Evolutionary conservation across 2,113 vertebrate species (phyloP).

Genomic region (Spilogale gracilis): DNA sequence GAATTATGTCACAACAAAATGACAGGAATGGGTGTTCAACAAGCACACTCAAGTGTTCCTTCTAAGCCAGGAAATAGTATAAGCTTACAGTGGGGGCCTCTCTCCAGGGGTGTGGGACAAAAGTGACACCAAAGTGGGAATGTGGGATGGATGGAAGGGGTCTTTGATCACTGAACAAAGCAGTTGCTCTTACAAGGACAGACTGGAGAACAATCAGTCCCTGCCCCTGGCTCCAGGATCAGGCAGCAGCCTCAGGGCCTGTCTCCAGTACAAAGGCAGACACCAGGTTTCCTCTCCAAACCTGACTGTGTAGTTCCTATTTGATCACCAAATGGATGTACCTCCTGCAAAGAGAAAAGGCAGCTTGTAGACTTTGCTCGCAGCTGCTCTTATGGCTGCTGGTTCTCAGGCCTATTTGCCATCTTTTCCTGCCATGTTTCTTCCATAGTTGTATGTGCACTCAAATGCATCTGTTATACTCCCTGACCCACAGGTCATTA

Average conservation of each 20-base stretch:
- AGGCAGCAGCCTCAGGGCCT: constrained; percentile 72
- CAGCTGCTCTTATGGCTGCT: not conserved
- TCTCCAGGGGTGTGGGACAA: not conserved
- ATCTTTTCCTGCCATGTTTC: not conserved
- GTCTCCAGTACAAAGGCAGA: constrained; percentile 78
- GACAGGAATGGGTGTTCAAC: not conserved
- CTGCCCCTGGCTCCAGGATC: constrained; percentile 62
- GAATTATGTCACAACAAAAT: not conserved
- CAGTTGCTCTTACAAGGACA: constrained; percentile 73
- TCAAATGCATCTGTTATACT: not conserved
- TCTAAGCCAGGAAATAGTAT: not conserved
- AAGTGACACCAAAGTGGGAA: not conserved
- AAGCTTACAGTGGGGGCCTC: not conserved
- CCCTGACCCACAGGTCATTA: fast-evolving
- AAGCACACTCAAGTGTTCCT: not conserved
- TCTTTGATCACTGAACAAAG: constrained; percentile 78
- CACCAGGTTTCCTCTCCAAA: constrained; percentile 51
- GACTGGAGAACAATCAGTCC: constrained; percentile 67
- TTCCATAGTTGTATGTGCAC: not conserved
- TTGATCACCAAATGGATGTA: constrained; percentile 70
- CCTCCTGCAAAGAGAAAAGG: constrained; percentile 72
- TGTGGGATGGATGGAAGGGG: not conserved
- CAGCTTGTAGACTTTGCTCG: constrained; percentile 55
- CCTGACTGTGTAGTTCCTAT: constrained; percentile 53
- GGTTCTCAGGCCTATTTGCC: not conserved